phyloP scores from a whole-genome alignment of 2,888 invertebrate species.

The Cyrtodaria siliqua region DNA sequence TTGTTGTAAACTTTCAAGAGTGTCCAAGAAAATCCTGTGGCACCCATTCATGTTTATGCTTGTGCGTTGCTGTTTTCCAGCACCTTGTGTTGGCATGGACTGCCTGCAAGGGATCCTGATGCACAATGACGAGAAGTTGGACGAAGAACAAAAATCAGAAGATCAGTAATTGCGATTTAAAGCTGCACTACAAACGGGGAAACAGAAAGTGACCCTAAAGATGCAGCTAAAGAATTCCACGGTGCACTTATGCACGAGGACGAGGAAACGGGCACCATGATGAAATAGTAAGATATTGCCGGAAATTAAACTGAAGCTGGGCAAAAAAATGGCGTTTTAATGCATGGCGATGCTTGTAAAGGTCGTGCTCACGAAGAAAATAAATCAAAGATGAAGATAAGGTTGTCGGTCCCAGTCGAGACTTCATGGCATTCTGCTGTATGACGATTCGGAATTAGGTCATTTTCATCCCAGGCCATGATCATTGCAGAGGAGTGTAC shows the following conservation, averaged over 20 bases:
- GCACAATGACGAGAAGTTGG: conserved; percentile 68
- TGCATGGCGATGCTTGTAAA: conserved; percentile 64
- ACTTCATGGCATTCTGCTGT: conserved; percentile 68
- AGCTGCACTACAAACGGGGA: conserved; percentile 15
- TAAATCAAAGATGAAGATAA: background rate
- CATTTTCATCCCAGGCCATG: conserved; percentile 13
- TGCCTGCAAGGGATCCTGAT: conserved; percentile 75
- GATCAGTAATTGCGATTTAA: conserved; percentile 62
- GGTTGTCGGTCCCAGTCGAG: conserved; percentile 50
- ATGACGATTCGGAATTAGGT: conserved; percentile 54
- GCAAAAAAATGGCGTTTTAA: conserved; percentile 63
- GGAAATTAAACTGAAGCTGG: conserved; percentile 27
- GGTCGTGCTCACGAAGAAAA: conserved; percentile 10
- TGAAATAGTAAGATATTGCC: conserved; percentile 28
- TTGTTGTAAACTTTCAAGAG: too few relatives aligned
- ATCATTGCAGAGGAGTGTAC: too few relatives aligned
- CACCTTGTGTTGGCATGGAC: conserved; percentile 70
- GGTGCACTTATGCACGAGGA: conserved; percentile 77
- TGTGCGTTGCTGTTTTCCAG: conserved; percentile 42
- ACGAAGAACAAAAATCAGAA: conserved; percentile 66
- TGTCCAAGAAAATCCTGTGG: too few relatives aligned
- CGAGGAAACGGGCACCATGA: conserved; percentile 51
- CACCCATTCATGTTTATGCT: too few relatives aligned
- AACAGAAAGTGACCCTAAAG: conserved; percentile 49
- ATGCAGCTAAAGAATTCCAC: conserved; percentile 71